These are phyloP conservation scores for Dromaius novaehollandiae DNA, from an alignment of 2,113 vertebrate genomes.

Conservation along the genomic window DNA sequence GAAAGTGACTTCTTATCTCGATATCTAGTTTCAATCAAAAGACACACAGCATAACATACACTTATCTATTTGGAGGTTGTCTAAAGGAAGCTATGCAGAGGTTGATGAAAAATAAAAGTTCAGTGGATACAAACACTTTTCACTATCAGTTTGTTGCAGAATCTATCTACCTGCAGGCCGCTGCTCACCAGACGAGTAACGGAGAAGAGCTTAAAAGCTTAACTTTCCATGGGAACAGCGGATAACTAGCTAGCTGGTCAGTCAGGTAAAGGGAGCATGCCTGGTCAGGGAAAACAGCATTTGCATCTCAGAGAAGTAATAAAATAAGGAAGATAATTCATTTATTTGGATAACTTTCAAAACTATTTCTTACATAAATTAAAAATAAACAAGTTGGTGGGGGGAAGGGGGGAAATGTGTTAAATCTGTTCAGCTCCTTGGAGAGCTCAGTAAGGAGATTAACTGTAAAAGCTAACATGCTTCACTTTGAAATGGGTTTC, in stretches of 20 bases:
- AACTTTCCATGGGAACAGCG: background rate
- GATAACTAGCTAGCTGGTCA: background rate
- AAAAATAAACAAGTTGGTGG: background rate
- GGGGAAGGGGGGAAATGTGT: background rate
- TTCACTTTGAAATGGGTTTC: background rate
- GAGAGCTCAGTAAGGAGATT: background rate
- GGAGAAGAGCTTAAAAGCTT: background rate
- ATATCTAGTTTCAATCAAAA: background rate
- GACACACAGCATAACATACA: background rate
- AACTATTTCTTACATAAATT: background rate
- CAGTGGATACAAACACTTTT: background rate
- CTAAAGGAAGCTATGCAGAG: background rate
- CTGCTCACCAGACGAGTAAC: background rate
- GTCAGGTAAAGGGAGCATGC: background rate
- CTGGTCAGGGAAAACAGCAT: background rate
- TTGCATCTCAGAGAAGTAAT: background rate
- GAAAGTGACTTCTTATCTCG: background rate
- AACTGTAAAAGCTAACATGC: background rate
- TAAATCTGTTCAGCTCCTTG: background rate
- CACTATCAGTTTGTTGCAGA: background rate
- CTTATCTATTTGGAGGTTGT: background rate
- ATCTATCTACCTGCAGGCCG: background rate
- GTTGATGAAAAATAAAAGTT: background rate
- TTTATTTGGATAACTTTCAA: background rate
- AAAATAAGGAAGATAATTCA: background rate